Conservation (phyloP, 2,797 vertebrate genomes). For the Pelobates cultripes region DNA sequence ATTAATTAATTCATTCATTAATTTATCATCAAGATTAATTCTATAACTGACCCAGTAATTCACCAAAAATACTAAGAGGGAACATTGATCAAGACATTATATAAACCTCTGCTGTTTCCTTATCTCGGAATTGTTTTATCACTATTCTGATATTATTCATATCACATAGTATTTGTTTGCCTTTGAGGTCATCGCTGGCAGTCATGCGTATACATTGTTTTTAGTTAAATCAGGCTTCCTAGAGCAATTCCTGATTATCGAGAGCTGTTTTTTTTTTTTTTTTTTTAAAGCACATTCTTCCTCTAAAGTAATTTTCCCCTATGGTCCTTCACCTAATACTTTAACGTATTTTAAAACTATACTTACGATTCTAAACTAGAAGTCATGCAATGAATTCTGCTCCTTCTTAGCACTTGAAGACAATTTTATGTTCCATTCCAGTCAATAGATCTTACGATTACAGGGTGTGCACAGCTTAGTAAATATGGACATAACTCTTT, state of each 20-base stretch:
- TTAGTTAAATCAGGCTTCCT: too few relatives aligned
- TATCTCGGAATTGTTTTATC: too few relatives aligned
- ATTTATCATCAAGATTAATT: too few relatives aligned
- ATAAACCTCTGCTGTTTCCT: too few relatives aligned
- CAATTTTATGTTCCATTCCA: slow-evolving; percentile 3
- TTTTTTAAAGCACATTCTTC: background rate
- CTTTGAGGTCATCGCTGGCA: too few relatives aligned
- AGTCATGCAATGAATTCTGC: background rate
- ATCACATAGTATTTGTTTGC: too few relatives aligned
- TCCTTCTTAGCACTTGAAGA: background rate
- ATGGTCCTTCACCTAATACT: background rate
- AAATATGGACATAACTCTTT: background rate
- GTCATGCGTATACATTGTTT: too few relatives aligned
- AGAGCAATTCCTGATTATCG: background rate
- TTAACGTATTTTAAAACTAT: background rate
- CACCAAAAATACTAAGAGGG: too few relatives aligned
- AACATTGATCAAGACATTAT: too few relatives aligned
- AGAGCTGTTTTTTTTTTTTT: background rate
- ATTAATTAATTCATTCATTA: too few relatives aligned
- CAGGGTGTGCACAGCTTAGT: background rate
- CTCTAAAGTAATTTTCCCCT: background rate
- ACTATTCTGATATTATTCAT: too few relatives aligned
- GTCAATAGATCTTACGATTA: background rate
- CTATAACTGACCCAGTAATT: too few relatives aligned
- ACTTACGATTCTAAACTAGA: background rate